A percentile compares a stretch with the other conserved stretches of the same genome.
These are phyloP conservation scores for Oriolus oriolus DNA, from an alignment of 2,113 vertebrate genomes.

Conservation along the genomic window DNA sequence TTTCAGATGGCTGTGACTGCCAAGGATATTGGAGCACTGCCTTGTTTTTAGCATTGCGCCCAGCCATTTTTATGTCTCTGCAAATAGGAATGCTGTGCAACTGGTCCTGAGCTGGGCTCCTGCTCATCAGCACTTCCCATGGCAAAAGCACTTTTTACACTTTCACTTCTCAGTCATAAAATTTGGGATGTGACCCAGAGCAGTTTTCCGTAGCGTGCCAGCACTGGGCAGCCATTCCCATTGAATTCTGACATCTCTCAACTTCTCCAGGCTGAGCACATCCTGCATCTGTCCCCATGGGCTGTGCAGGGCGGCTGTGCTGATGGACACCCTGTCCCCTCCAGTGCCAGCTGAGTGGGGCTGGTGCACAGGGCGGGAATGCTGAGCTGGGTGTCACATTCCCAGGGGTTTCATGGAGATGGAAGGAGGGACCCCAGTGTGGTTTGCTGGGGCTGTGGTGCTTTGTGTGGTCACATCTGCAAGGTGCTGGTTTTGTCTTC, in stretches of 20 bases:
- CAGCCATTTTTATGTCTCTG: background rate
- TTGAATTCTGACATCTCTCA: background rate
- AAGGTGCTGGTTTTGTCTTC: background rate
- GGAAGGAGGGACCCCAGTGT: accelerated
- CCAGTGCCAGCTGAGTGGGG: background rate
- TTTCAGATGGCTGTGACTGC: background rate
- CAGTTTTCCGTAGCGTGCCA: background rate
- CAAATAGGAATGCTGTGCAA: background rate
- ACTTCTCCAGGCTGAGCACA: background rate
- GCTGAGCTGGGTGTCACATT: background rate
- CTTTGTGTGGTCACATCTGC: background rate
- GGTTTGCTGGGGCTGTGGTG: background rate
- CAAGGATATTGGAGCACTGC: background rate
- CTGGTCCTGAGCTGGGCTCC: background rate
- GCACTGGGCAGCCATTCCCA: background rate
- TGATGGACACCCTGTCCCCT: background rate
- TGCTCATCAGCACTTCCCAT: background rate
- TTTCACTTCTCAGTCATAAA: background rate
- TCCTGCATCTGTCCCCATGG: background rate
- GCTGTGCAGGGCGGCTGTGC: background rate
- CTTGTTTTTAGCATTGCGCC: background rate
- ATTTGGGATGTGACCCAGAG: background rate
- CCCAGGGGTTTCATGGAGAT: accelerated
- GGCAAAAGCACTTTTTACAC: background rate
- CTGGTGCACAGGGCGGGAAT: background rate